These are phyloP conservation scores for Apoderus coryli DNA, from an alignment of 2,888 invertebrate genomes.

Conservation along the genomic window DNA sequence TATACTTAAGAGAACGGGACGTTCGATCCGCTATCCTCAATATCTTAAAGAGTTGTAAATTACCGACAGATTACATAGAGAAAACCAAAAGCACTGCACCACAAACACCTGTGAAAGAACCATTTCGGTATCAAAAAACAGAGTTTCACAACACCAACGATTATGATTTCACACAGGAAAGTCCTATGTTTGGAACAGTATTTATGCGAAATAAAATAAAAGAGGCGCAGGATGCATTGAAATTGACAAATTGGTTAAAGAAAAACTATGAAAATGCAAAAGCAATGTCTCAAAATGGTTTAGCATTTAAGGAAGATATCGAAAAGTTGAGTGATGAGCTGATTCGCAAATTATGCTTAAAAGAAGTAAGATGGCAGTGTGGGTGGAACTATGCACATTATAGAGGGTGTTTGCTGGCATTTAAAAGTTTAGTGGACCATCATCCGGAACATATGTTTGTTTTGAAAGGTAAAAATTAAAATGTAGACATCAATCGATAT, in stretches of 20 bases:
- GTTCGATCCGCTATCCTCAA: constrained; percentile 59
- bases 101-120: constrained; percentile 1
- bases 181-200: constrained; percentile 38
- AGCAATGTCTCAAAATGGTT: constrained; percentile 46
- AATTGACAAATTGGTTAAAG: constrained; percentile 50
- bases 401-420: constrained; percentile 76
- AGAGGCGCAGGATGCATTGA: constrained; percentile 27
- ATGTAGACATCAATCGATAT: constrained; percentile 3
- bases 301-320: constrained; percentile 62
- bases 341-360: constrained; percentile 40
- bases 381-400: constrained; percentile 85
- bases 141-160: constrained; percentile 17
- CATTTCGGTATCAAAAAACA: constrained; percentile 4
- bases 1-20: constrained; percentile 52
- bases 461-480: constrained; percentile 40
- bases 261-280: constrained; percentile 55
- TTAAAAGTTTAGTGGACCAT: constrained; percentile 59
- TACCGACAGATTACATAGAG: constrained; percentile 78
- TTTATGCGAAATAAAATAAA: constrained; percentile 36
- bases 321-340: constrained; percentile 45
- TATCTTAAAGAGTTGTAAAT: constrained; percentile 65
- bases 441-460: constrained; percentile 55
- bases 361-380: constrained; percentile 59
- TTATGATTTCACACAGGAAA: constrained; percentile 31
- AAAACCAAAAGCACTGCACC: constrained; percentile 35